phyloP scores from a whole-genome alignment of 2,113 vertebrate species.

The Menura novaehollandiae region DNA sequence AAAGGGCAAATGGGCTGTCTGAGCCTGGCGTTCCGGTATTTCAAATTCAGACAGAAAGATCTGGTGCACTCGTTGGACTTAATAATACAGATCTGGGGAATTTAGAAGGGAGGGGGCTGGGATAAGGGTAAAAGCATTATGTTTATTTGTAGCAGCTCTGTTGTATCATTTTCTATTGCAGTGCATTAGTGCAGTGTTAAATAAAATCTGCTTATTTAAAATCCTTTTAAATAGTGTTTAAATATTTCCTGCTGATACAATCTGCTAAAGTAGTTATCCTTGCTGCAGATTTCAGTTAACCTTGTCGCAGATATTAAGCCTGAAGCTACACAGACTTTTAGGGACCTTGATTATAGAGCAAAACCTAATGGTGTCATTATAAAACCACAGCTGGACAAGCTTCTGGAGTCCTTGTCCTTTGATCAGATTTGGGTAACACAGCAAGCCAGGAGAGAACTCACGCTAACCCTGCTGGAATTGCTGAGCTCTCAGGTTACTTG shows the following conservation, averaged over 20 bases:
- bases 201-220: slow-evolving; percentile 83
- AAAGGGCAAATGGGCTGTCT: slow-evolving; percentile 53
- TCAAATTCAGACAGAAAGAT: slow-evolving; percentile 52
- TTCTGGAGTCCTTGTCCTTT: slow-evolving; percentile 72
- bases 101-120: background rate
- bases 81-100: slow-evolving; percentile 57
- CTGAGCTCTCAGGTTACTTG: slow-evolving; percentile 33
- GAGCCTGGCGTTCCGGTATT: slow-evolving; percentile 35
- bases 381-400: slow-evolving; percentile 77
- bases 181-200: slow-evolving; percentile 76
- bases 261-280: slow-evolving; percentile 79
- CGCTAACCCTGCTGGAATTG: slow-evolving; percentile 41
- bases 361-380: slow-evolving; percentile 74
- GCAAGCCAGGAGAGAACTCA: slow-evolving; percentile 37
- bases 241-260: slow-evolving; percentile 78
- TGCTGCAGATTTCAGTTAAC: slow-evolving; percentile 80
- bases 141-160: slow-evolving; percentile 73
- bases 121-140: slow-evolving; percentile 61
- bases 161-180: slow-evolving; percentile 71
- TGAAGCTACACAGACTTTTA: slow-evolving; percentile 73
- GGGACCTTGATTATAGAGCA: slow-evolving; percentile 70
- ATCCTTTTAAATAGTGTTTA: slow-evolving; percentile 83
- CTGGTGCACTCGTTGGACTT: slow-evolving; percentile 51
- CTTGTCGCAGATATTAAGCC: slow-evolving; percentile 76
- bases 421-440: slow-evolving; percentile 70